Evolutionary conservation across 2,888 invertebrate species (phyloP).

Genomic region (Germaria angustata): DNA sequence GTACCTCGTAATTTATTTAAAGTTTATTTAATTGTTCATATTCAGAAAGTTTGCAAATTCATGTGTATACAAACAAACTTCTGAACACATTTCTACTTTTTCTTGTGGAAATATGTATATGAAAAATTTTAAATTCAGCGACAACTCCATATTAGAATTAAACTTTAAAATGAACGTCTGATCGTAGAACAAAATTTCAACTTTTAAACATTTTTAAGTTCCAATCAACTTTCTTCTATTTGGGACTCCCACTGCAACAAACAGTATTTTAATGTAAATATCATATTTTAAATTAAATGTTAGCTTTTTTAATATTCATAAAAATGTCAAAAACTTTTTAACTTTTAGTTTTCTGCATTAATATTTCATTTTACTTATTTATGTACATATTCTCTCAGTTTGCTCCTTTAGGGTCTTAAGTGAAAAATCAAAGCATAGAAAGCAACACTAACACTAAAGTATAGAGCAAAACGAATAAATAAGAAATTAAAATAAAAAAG

Average conservation of each 20-base stretch:
- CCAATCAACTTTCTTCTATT: background rate
- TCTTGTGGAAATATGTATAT: too few species aligned
- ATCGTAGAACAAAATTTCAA: background rate
- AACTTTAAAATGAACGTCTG: too few species aligned
- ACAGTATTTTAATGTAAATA: constrained; percentile 1
- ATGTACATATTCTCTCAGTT: background rate
- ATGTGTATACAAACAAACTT: too few species aligned
- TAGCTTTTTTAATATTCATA: constrained; percentile 20
- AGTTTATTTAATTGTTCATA: too few species aligned
- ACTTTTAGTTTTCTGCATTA: constrained; percentile 29
- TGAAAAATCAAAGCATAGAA: constrained; percentile 39
- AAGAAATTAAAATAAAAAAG: background rate
- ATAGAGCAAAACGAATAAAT: background rate
- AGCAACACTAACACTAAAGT: background rate
- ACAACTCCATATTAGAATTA: too few species aligned
- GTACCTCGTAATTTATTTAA: too few species aligned
- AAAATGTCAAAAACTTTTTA: constrained; percentile 53
- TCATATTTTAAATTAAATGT: constrained; percentile 29
- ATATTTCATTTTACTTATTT: constrained; percentile 26
- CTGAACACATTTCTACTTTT: too few species aligned
- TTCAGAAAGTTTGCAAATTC: too few species aligned
- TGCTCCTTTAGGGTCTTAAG: constrained; percentile 42
- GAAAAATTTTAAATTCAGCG: too few species aligned
- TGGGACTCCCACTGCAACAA: background rate
- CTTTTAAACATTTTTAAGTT: background rate